Base-by-base conservation (phyloP, 1,140 invertebrate species). In the Euglossa dilemma region DNA sequence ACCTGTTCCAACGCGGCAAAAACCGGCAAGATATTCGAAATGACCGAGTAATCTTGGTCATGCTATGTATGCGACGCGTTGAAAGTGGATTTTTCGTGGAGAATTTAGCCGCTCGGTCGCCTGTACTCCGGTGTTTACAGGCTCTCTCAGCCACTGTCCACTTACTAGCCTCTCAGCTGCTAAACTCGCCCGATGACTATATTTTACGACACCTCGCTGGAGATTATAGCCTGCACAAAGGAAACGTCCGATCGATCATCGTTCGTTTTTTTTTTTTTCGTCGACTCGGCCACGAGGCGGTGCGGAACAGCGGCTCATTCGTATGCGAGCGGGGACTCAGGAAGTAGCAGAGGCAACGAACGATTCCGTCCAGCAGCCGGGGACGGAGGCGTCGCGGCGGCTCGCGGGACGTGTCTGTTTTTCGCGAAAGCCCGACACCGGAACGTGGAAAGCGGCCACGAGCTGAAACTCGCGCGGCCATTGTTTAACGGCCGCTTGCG, bases 401-500 rank as follows among this genome's bases (percentile, higher is more conserved):
- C 5, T 7, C 73, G 43, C n/a, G 20, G 1, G 12, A 25, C 25
- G 7, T 18, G 11, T n/a, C 54, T 23, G 61, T 79, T 70, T 47
- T 71, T 14, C 56, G 28, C 25, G 11, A 61, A 52, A 72, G 8
- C 59, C 9, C 23, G 20, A 16, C 59, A 56, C 43, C 73, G 71
- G 36, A 57, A 50, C 45, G 52, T 57, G 73, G 20, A 76, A 76
- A 82, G 25, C 43, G 16, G n/a, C 69, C 57, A 59, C 61, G 61
- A 75, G 47, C 73, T 57, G 54, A 82, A 78, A 76, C 72, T 57
- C 52, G 50, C 72, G 45, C 71, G 20, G 36, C 57, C 66, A 72
- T 77, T 80, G 80, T 86, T 45, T 79, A 47, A 66, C 50, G 20
- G 56, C 23, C 52, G 69, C 59, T 85, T 87, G 69, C 85, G 78